Conservation (phyloP, 2,113 vertebrate species). For the Carassius carassius region DNA sequence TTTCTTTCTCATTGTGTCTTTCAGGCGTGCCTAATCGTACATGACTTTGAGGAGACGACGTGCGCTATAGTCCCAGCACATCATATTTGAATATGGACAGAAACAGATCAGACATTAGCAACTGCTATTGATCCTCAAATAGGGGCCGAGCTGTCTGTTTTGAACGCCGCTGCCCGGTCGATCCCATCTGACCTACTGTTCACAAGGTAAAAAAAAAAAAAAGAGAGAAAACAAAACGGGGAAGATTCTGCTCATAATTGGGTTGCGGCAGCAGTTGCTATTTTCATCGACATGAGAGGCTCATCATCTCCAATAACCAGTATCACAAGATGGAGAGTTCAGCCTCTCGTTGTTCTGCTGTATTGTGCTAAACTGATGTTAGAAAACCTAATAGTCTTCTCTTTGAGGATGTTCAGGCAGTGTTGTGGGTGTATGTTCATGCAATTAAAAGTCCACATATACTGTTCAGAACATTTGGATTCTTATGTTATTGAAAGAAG, state of each 20-base stretch:
- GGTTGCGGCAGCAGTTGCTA: slow-evolving; percentile 52
- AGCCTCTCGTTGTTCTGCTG: neutral
- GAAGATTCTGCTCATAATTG: slow-evolving; percentile 55
- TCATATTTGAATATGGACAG: slow-evolving; percentile 75
- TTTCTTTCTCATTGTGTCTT: slow-evolving; percentile 52
- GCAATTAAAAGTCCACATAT: neutral
- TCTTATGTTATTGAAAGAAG: neutral
- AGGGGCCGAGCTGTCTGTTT: slow-evolving; percentile 65
- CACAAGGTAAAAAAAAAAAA: slow-evolving; percentile 58
- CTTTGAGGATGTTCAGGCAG: too few species aligned
- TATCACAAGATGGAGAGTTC: slow-evolving; percentile 35
- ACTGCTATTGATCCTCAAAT: slow-evolving; percentile 75
- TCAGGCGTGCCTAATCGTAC: slow-evolving; percentile 64
- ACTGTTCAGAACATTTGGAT: neutral
- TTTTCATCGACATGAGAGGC: slow-evolving; percentile 54
- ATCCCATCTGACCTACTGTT: slow-evolving; percentile 72
- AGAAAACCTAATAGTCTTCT: slow-evolving; percentile 12
- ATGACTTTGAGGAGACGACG: slow-evolving; percentile 68
- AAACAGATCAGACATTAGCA: slow-evolving; percentile 70
- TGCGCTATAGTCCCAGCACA: slow-evolving; percentile 60
- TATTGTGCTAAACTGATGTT: slow-evolving; percentile 6
- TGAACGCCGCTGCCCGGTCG: slow-evolving; percentile 63
- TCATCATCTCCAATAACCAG: slow-evolving; percentile 50
- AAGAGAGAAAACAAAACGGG: slow-evolving; percentile 48
- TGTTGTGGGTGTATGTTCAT: slow-evolving; percentile 3